A percentile compares a stretch with the other conserved stretches of the same genome.
phyloP scores from a whole-genome alignment of 1,140 invertebrate genomes.

The Melipona quadrifasciata region DNA sequence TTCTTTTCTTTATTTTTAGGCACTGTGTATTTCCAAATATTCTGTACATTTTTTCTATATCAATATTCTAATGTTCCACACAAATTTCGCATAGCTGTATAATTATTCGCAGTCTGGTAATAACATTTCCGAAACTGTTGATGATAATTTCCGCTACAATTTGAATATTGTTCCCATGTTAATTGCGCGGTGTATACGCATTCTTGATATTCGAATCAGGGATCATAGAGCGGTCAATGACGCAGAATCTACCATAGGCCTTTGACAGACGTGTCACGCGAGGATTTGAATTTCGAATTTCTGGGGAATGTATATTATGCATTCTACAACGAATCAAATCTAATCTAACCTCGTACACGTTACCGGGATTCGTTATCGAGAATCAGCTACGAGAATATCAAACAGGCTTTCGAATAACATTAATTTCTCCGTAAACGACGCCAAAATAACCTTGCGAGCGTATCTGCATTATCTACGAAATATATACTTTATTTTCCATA shows the following conservation, averaged over 20 bases:
- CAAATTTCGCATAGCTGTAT: not conserved
- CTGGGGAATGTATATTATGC: not conserved
- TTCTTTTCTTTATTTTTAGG: too few relatives aligned
- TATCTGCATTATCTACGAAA: too few relatives aligned
- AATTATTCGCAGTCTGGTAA: not conserved
- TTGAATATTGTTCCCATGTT: not conserved
- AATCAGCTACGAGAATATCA: constrained; percentile 10
- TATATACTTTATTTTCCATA: not conserved
- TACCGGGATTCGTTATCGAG: not conserved
- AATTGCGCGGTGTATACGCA: not conserved
- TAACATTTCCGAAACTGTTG: not conserved
- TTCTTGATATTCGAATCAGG: not conserved
- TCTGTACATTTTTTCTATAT: not conserved
- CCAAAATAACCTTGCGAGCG: too few relatives aligned
- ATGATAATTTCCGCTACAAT: not conserved
- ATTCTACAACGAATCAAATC: not conserved
- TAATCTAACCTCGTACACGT: not conserved
- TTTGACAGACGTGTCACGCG: constrained; percentile 30
- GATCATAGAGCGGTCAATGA: not conserved
- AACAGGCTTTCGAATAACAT: not conserved
- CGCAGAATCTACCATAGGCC: not conserved
- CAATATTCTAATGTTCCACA: too few relatives aligned
- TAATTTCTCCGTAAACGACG: not conserved
- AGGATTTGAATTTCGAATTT: constrained; percentile 22
- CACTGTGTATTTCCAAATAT: not conserved